Percentiles rank a stretch among this genome's conserved stretches.
Evolutionary conservation across 1,140 invertebrate species (phyloP).

Genomic region (Bradynema listronoti): DNA sequence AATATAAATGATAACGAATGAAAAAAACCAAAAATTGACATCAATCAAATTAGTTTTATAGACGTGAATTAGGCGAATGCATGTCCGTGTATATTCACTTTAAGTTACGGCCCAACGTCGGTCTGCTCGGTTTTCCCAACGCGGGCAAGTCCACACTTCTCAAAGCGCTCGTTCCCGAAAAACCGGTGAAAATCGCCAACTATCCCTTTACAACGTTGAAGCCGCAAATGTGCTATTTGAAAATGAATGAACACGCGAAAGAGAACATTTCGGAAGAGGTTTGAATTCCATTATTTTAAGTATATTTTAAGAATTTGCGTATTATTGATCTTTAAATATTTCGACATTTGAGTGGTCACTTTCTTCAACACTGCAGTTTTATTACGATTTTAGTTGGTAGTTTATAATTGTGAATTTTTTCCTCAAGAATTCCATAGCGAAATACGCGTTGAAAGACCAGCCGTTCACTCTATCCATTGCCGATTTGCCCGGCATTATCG

Average conservation of each 20-base stretch:
- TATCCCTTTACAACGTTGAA: slow-evolving; percentile 52
- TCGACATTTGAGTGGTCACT: too few relatives aligned
- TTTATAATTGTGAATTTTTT: too few relatives aligned
- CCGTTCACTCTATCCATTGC: slow-evolving; percentile 70
- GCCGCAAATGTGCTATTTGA: slow-evolving; percentile 45
- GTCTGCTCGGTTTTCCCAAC: slow-evolving; percentile 55
- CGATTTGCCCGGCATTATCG: slow-evolving; percentile 87
- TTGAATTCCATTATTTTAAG: slow-evolving; percentile 13
- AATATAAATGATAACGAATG: too few relatives aligned
- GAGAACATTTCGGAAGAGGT: too few relatives aligned
- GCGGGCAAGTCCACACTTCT: slow-evolving; percentile 55
- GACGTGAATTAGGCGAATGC: slow-evolving; percentile 40
- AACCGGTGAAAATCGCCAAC: slow-evolving; percentile 46
- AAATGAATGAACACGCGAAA: too few relatives aligned
- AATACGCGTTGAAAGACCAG: slow-evolving; percentile 4
- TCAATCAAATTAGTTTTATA: slow-evolving; percentile 34
- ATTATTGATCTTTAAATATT: too few relatives aligned
- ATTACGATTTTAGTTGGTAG: too few relatives aligned
- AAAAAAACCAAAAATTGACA: too few relatives aligned
- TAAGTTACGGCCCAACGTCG: slow-evolving; percentile 50
- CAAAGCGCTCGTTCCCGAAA: slow-evolving; percentile 49
- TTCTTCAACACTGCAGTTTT: too few relatives aligned
- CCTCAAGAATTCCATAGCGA: background rate
- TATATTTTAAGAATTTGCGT: background rate
- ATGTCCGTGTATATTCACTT: slow-evolving; percentile 40